Base-by-base conservation (phyloP, 2,888 invertebrate species). In the Hipparchia sbordonii region DNA sequence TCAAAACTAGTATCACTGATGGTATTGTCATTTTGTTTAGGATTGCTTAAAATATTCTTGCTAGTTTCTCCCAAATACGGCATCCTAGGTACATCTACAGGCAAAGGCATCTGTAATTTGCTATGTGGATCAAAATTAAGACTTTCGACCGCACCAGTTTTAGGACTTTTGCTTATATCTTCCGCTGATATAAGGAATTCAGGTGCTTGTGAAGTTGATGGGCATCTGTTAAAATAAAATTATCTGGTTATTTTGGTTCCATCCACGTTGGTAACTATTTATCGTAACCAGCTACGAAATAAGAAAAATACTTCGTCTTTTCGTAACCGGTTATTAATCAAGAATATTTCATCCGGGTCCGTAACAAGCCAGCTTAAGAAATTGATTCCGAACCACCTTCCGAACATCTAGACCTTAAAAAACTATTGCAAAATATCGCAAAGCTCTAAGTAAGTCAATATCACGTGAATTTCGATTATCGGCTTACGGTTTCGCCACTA, bases 81-180 rank as follows among this genome's bases (percentile, higher is more conserved):
- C 33, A 68, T 60, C 51, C 48, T 59, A 13, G 60, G 59, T 9
- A 45, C 8, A 33, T 68, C 56, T 12, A 48, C 59, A 33, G 68
- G 59, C 12, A 68, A 33, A 10, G 48, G 12, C n/a, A 54, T 66
- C 54, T 52, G 68, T 1, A 59, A 51, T 68, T 59, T 68, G 7
- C 23, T 68, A 51, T 46, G 51, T 33, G 60, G 51, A 52, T 68
- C 60, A 5, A 51, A 60, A 3, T 60, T n/a, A 39, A 68, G 46
- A 6, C 8, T 57, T 67, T 67, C 33, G n/a, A n/a, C n/a, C 12
- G 59, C 12, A 8, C 10, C 7, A 6, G 3, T 51, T 60, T 51
- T 60, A 68, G 51, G 6, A 51, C 33, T 51, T 52, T 10, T 68
- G 12, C 60, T 59, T 52, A 52, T n/a, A 52, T 60, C 68, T 51